Conservation (phyloP, 2,113 vertebrate species). For the Ceratotherium simum region DNA sequence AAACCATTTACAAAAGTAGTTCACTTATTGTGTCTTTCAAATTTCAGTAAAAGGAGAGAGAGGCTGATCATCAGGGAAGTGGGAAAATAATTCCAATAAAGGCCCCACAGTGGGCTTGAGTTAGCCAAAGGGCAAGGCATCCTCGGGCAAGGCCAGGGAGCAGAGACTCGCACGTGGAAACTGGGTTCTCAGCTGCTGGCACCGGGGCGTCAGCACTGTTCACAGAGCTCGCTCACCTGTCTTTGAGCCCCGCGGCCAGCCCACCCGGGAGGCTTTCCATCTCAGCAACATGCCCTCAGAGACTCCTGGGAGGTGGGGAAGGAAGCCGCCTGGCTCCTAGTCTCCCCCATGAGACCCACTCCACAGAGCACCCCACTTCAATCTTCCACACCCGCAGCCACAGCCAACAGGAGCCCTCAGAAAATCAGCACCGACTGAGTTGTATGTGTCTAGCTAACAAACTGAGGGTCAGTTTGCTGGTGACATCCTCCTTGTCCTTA, state of each 20-base stretch:
- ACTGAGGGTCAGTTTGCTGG: not conserved
- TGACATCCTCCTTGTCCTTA: not conserved
- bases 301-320: conserved; percentile 17
- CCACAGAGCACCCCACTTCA: not conserved
- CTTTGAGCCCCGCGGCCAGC: not conserved
- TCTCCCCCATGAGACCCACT: not conserved
- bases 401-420: not conserved
- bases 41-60: conserved; percentile 15
- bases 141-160: not conserved
- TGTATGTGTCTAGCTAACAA: not conserved
- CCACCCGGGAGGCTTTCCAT: not conserved
- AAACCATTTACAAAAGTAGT: not conserved
- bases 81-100: not conserved
- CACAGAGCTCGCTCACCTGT: not conserved
- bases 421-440: not conserved
- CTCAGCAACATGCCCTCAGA: not conserved
- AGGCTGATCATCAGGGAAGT: not conserved
- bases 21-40: not conserved
- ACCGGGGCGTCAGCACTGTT: not conserved
- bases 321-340: not conserved
- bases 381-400: not conserved
- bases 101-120: not conserved
- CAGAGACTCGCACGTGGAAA: not conserved
- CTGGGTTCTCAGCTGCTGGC: not conserved
- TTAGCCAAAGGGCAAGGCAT: not conserved